Conservation (phyloP, 2,797 vertebrate species). For the Scarus forsteni region DNA sequence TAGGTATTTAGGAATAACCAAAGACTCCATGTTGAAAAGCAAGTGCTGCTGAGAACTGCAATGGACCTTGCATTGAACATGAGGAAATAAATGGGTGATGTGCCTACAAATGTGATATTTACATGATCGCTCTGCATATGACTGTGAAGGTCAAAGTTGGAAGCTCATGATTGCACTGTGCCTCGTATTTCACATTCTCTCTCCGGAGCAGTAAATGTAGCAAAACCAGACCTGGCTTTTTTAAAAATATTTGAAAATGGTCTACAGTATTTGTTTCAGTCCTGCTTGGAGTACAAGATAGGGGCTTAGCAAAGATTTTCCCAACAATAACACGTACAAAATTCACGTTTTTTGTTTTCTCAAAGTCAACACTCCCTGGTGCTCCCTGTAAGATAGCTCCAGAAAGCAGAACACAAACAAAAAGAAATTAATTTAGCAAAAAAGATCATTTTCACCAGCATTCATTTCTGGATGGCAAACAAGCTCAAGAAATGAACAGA, state of each 20-base stretch:
- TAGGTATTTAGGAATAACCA: constrained; percentile 77
- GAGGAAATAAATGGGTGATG: constrained; percentile 52
- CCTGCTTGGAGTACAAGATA: constrained; percentile 39
- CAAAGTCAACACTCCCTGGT: constrained; percentile 43
- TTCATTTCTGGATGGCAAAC: constrained; percentile 39
- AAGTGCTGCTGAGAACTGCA: constrained; percentile 71
- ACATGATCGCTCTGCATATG: constrained; percentile 63
- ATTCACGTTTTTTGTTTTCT: constrained; percentile 37
- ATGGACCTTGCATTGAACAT: constrained; percentile 63
- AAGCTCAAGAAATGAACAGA: constrained; percentile 47
- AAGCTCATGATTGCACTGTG: constrained; percentile 81
- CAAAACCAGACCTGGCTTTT: constrained; percentile 49
- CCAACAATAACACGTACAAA: constrained; percentile 47
- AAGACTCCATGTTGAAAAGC: constrained; percentile 76
- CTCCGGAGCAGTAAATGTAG: constrained; percentile 58
- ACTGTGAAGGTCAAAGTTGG: constrained; percentile 65
- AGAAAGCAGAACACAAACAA: constrained; percentile 44
- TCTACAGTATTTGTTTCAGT: constrained; percentile 36
- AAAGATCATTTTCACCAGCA: constrained; percentile 36
- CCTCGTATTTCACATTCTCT: constrained; percentile 75
- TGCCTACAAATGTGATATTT: constrained; percentile 71
- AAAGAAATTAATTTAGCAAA: constrained; percentile 44
- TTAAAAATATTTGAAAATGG: constrained; percentile 45
- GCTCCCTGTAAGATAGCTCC: constrained; percentile 46
- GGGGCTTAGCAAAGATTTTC: constrained; percentile 44